These are phyloP conservation scores for Eupeodes corollae DNA, from an alignment of 1,140 invertebrate species.

Conservation along the genomic window DNA sequence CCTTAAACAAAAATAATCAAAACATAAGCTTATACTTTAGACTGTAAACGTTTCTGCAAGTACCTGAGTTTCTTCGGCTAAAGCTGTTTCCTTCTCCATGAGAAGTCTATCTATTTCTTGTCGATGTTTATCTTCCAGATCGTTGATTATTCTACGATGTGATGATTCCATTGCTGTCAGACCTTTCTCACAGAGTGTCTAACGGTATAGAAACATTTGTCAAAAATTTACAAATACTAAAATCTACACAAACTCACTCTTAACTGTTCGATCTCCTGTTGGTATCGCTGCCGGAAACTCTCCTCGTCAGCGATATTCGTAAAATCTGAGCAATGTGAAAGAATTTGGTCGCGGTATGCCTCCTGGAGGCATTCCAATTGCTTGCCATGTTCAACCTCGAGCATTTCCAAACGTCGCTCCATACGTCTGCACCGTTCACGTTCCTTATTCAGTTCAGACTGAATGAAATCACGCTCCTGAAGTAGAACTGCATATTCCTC, in stretches of 20 bases:
- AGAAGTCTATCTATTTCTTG: constrained; percentile 46
- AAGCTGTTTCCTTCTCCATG: constrained; percentile 74
- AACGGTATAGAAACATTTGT: not conserved
- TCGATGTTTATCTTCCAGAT: constrained; percentile 74
- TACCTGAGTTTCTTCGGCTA: constrained; percentile 76
- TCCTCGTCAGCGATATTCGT: constrained; percentile 42
- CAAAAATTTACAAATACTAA: too few species aligned
- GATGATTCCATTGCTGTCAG: constrained; percentile 78
- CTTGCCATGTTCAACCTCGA: constrained; percentile 65
- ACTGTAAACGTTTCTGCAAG: not conserved
- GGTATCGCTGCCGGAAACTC: constrained; percentile 62
- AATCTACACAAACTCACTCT: constrained; percentile 40
- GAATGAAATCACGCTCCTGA: constrained; percentile 32
- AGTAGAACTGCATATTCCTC: constrained; percentile 24
- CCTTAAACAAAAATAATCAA: constrained; percentile 23
- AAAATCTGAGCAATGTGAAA: constrained; percentile 14
- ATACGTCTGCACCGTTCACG: constrained; percentile 53
- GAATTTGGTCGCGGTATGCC: constrained; percentile 51
- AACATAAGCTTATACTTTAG: not conserved
- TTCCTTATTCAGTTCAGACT: constrained; percentile 40
- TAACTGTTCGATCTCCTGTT: constrained; percentile 76
- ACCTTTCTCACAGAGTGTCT: constrained; percentile 75
- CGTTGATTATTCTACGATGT: constrained; percentile 69
- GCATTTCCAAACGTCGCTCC: constrained; percentile 53
- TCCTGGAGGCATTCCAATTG: constrained; percentile 61